Evolutionary conservation across 2,797 vertebrate species (phyloP).

Genomic region (Brachyalestes nurse): DNA sequence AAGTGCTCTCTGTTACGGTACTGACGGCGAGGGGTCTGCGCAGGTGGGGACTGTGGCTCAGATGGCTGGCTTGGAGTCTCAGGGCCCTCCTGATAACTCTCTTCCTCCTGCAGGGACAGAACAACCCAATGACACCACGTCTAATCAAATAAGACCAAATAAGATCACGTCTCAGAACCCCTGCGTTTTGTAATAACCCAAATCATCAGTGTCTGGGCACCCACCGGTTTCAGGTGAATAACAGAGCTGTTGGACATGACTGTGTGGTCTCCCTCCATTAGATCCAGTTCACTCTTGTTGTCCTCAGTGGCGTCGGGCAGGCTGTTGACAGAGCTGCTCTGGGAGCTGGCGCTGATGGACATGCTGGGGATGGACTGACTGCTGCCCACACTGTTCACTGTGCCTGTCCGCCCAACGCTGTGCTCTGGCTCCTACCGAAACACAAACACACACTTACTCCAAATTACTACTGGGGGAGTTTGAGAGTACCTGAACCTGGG

Average conservation of each 20-base stretch:
- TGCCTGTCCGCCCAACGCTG: conserved; percentile 89
- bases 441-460: conserved; percentile 6
- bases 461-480: not conserved
- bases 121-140: not conserved
- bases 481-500: not conserved
- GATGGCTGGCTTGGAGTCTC: conserved; percentile 84
- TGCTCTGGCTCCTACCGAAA: conserved; percentile 90
- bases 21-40: conserved; percentile 89
- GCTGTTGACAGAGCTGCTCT: conserved; percentile 99
- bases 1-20: conserved; percentile 98
- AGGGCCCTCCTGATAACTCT: conserved; percentile 85
- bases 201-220: not conserved
- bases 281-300: conserved; percentile 94
- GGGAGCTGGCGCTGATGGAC: conserved; percentile 99
- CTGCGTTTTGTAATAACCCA: not conserved
- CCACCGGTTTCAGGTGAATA: conserved; percentile 93
- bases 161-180: too few species aligned
- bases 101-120: conserved; percentile 83
- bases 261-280: conserved; percentile 95
- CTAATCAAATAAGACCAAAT: conserved; percentile 8
- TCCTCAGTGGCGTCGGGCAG: conserved; percentile 89
- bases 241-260: conserved; percentile 99
- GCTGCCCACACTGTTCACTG: conserved; percentile 97
- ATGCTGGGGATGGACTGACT: conserved; percentile 99
- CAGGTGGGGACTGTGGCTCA: conserved; percentile 89